Evolutionary conservation across 2,888 invertebrate species (phyloP).

Genomic region (Meteorus cinctellus): DNA sequence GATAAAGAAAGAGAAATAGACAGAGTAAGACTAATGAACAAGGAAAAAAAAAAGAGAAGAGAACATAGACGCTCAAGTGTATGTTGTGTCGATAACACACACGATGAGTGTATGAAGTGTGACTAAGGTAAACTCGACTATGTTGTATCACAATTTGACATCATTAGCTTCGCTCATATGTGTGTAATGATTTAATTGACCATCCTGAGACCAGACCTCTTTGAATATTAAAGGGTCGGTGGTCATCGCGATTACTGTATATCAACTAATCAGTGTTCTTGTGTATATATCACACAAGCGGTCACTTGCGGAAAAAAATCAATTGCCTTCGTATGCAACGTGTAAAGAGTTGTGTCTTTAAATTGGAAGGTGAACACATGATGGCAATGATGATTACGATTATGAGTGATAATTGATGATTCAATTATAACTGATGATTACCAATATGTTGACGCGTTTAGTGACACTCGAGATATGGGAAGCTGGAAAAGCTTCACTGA

Average conservation of each 20-base stretch:
- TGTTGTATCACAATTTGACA: background rate
- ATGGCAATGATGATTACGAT: background rate
- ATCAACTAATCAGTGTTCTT: constrained; percentile 37
- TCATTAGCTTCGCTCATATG: background rate
- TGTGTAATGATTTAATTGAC: too few species aligned
- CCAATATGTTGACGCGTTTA: constrained; percentile 9
- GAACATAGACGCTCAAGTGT: constrained; percentile 15
- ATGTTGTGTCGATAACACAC: constrained; percentile 29
- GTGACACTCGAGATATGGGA: background rate
- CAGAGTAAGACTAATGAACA: background rate
- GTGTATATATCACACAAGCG: constrained; percentile 54
- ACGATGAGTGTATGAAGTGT: constrained; percentile 23
- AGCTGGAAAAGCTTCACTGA: background rate
- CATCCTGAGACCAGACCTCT: background rate
- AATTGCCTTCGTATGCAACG: constrained; percentile 57
- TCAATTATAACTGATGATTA: background rate
- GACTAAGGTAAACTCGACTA: constrained; percentile 11
- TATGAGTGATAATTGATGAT: background rate
- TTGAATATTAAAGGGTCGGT: constrained; percentile 44
- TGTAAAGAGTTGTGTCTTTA: constrained; percentile 37
- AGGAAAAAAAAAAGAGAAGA: background rate
- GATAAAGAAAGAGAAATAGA: background rate
- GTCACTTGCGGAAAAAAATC: constrained; percentile 59
- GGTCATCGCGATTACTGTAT: constrained; percentile 34
- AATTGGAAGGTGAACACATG: constrained; percentile 6